phyloP scores from a whole-genome alignment of 2,113 vertebrate species.

The Jaculus jaculus region DNA sequence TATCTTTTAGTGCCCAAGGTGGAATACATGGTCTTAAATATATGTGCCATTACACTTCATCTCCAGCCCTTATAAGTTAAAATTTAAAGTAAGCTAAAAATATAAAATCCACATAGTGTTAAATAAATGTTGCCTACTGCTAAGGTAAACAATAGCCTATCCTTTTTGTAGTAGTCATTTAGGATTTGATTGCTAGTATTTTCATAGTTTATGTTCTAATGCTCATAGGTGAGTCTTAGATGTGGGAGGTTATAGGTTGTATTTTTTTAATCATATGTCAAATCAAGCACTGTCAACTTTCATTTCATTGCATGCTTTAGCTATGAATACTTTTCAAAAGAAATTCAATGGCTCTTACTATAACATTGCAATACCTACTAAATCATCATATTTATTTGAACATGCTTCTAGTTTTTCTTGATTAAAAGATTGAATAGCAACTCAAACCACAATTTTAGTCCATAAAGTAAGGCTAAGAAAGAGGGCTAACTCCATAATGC shows the following conservation, averaged over 20 bases:
- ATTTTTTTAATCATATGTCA: not conserved
- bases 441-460: not conserved
- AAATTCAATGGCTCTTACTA: not conserved
- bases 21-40: not conserved
- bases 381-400: not conserved
- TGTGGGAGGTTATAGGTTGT: not conserved
- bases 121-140: not conserved
- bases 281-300: not conserved
- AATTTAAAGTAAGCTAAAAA: slow-evolving; percentile 31
- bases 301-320: not conserved
- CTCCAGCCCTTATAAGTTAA: not conserved
- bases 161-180: not conserved
- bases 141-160: not conserved
- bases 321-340: not conserved
- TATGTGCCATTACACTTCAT: no score
- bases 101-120: not conserved
- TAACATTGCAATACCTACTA: not conserved
- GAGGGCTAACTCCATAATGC: no score
- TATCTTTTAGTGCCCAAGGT: not conserved
- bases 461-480: not conserved
- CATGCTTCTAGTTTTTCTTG: not conserved
- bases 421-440: not conserved
- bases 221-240: not conserved
- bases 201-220: not conserved
- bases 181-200: not conserved